These are phyloP conservation scores for Myoxocephalus aenaeus DNA, from an alignment of 2,797 vertebrate genomes.

Conservation along the genomic window DNA sequence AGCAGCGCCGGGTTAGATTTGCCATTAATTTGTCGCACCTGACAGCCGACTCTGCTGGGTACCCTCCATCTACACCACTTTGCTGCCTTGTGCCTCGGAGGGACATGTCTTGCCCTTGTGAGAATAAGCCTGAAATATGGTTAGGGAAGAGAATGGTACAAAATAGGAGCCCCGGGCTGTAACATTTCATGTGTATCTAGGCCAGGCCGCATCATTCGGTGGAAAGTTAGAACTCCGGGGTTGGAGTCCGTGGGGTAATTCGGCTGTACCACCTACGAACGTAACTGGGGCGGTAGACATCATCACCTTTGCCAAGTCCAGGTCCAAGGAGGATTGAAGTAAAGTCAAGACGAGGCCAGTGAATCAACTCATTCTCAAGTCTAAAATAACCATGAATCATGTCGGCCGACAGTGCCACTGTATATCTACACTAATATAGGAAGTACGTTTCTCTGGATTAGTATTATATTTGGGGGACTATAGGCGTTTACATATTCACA, in stretches of 20 bases:
- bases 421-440: neutral
- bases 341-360: neutral
- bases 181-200: conserved; percentile 73
- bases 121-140: conserved; percentile 80
- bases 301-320: neutral
- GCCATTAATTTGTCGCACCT: conserved; percentile 80
- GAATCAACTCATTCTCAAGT: neutral
- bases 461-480: neutral
- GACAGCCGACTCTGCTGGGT: conserved; percentile 76
- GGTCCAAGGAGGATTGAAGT: conserved; percentile 1
- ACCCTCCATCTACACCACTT: conserved; percentile 68
- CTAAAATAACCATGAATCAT: neutral
- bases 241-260: conserved; percentile 29
- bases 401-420: neutral
- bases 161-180: conserved; percentile 60
- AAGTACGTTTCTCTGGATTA: neutral
- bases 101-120: conserved; percentile 69
- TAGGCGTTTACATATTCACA: neutral
- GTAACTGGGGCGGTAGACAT: conserved; percentile 35
- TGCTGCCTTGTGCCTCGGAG: conserved; percentile 71
- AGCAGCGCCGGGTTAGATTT: conserved; percentile 65
- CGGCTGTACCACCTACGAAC: conserved; percentile 7
- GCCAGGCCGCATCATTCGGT: conserved; percentile 63
- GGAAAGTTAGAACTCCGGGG: conserved; percentile 44
- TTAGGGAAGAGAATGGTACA: conserved; percentile 68